phyloP scores from a whole-genome alignment of 2,888 invertebrate genomes.

The Agrenia bidenticulata region DNA sequence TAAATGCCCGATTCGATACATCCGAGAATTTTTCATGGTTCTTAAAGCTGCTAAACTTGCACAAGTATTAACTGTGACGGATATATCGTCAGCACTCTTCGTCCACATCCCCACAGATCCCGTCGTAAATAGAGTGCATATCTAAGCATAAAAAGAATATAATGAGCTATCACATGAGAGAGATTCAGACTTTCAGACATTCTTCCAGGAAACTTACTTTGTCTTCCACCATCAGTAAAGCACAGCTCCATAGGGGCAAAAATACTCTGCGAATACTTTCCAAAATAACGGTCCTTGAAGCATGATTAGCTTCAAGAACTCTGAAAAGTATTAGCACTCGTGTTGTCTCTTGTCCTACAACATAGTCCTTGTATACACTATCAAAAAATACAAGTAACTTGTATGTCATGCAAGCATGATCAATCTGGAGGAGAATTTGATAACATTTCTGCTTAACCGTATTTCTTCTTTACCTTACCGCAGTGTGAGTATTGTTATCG shows the following conservation, averaged over 20 bases:
- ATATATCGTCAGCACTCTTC: constrained; percentile 29
- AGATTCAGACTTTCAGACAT: neutral
- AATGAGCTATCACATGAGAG: neutral
- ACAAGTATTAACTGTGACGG: constrained; percentile 31
- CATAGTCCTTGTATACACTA: constrained; percentile 41
- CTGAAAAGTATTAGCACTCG: constrained; percentile 36
- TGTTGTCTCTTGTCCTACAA: constrained; percentile 39
- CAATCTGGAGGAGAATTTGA: neutral
- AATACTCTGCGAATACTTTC: constrained; percentile 38
- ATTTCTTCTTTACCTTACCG: constrained; percentile 34
- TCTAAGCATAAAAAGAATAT: constrained; percentile 17
- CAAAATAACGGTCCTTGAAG: constrained; percentile 18
- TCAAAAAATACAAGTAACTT: too few species aligned
- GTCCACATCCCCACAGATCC: constrained; percentile 45
- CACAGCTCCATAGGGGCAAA: constrained; percentile 44
- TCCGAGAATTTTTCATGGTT: constrained; percentile 28
- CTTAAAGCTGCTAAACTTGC: constrained; percentile 17
- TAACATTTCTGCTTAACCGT: neutral
- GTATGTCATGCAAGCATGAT: too few species aligned
- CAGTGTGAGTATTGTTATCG: constrained; percentile 44
- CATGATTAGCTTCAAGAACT: constrained; percentile 32
- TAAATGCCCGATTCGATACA: constrained; percentile 34
- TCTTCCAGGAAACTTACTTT: constrained; percentile 32
- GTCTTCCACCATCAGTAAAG: constrained; percentile 34
- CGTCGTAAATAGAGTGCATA: constrained; percentile 42